A percentile compares a stretch with the other conserved stretches of the same genome.
phyloP scores from a whole-genome alignment of 2,797 vertebrate genomes.

The Triplophysa bombifrons region DNA sequence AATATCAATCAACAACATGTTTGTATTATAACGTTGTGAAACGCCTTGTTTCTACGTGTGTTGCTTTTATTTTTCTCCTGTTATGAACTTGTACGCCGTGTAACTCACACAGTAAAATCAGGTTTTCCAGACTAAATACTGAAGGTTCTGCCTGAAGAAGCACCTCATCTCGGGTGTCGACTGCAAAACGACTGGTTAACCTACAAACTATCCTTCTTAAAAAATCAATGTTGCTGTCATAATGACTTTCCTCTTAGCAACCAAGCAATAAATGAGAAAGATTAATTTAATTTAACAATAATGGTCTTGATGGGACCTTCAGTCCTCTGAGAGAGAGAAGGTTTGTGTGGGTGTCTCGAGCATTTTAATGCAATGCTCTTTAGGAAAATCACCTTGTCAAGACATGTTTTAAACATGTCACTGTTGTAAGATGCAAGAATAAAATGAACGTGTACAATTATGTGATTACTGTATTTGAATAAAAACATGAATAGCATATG shows the following conservation, averaged over 20 bases:
- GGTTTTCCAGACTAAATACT: background rate
- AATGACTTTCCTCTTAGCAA: slow-evolving; percentile 77
- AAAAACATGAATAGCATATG: background rate
- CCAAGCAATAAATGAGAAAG: slow-evolving; percentile 78
- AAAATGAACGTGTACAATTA: background rate
- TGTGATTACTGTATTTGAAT: too few species aligned
- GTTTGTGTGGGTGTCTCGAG: background rate
- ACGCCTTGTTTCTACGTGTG: background rate
- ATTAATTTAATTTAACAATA: slow-evolving; percentile 77
- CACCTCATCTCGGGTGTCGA: background rate
- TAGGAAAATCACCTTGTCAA: background rate
- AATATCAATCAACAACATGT: background rate
- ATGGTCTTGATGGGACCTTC: slow-evolving; percentile 74
- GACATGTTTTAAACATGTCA: background rate
- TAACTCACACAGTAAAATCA: background rate
- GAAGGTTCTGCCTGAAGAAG: background rate
- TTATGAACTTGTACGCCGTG: background rate
- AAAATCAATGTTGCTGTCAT: slow-evolving; percentile 19
- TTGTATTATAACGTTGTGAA: background rate
- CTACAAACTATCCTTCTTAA: slow-evolving; percentile 42
- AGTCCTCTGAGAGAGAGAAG: slow-evolving; percentile 65
- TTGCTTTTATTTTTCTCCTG: background rate
- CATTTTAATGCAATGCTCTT: background rate
- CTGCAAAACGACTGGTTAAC: slow-evolving; percentile 20
- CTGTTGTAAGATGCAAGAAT: background rate